Percentiles rank a stretch among this genome's conserved stretches.
Conservation (phyloP, 2,797 vertebrate genomes). For the Rhinoraja longicauda region DNA sequence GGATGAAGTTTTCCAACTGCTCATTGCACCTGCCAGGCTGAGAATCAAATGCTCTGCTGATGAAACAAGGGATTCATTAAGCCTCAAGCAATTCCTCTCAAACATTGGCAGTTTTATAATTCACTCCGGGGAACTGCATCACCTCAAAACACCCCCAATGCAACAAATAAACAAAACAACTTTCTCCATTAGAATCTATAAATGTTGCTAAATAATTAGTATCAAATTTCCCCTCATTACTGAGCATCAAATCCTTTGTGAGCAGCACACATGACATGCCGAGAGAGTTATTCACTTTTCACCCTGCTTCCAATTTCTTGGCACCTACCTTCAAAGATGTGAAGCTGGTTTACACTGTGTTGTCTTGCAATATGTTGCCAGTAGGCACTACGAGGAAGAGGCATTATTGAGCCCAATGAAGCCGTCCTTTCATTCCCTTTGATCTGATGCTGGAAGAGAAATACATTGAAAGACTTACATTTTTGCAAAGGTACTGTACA, state of each 20-base stretch:
- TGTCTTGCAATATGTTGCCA: constrained; percentile 68
- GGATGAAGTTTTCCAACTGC: not conserved
- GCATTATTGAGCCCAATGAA: constrained; percentile 61
- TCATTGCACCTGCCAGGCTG: not conserved
- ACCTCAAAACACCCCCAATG: not conserved
- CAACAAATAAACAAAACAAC: not conserved
- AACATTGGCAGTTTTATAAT: not conserved
- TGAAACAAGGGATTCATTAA: not conserved
- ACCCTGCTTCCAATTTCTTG: not conserved
- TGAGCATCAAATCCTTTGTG: not conserved
- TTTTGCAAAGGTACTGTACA: not conserved
- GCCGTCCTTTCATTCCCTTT: constrained; percentile 60
- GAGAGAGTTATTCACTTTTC: not conserved
- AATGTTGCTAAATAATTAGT: not conserved
- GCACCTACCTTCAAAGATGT: constrained; percentile 58
- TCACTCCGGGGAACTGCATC: not conserved
- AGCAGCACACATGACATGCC: not conserved
- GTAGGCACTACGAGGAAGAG: constrained; percentile 69
- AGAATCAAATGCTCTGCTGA: not conserved
- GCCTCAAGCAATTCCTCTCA: not conserved
- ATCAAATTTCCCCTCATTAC: not conserved
- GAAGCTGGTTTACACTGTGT: constrained; percentile 63
- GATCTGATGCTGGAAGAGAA: constrained; percentile 60
- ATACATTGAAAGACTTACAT: not conserved
- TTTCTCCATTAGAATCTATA: not conserved